These are phyloP conservation scores for Pluvianellus socialis DNA, from an alignment of 2,113 vertebrate genomes.

Conservation along the genomic window DNA sequence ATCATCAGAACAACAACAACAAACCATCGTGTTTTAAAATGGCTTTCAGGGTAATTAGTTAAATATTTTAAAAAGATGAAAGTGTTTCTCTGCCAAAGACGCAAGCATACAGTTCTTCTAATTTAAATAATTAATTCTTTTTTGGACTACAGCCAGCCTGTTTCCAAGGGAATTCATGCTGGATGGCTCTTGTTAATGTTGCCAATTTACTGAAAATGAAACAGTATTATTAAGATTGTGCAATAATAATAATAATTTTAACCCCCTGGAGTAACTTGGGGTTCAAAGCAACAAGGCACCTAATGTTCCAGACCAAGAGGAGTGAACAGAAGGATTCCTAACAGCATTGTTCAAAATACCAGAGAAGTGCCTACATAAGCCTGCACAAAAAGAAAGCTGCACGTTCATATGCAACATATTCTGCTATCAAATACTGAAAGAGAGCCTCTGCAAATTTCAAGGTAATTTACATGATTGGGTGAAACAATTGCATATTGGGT, in stretches of 20 bases:
- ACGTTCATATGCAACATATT: not conserved
- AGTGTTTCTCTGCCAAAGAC: not conserved
- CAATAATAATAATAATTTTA: not conserved
- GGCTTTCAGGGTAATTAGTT: not conserved
- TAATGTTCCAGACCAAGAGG: not conserved
- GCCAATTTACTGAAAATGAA: not conserved
- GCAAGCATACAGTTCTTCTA: not conserved
- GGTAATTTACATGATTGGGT: not conserved
- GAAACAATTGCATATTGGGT: not conserved
- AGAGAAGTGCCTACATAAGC: not conserved
- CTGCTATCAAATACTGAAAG: not conserved
- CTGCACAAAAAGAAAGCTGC: not conserved
- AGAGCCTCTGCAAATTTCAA: not conserved
- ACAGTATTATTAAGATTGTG: not conserved
- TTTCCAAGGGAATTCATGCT: not conserved
- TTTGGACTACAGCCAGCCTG: not conserved
- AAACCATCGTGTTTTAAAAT: not conserved
- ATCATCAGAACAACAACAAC: not conserved
- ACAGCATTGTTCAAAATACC: not conserved
- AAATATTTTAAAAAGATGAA: not conserved
- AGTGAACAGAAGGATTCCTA: not conserved
- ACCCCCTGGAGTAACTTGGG: not conserved
- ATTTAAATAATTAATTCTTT: not conserved
- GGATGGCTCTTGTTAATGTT: not conserved
- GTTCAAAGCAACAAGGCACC: not conserved